A percentile compares a stretch with the other conserved stretches of the same genome.
Conservation (phyloP, 2,888 invertebrate species). For the Eumacrocentrus americanus region DNA sequence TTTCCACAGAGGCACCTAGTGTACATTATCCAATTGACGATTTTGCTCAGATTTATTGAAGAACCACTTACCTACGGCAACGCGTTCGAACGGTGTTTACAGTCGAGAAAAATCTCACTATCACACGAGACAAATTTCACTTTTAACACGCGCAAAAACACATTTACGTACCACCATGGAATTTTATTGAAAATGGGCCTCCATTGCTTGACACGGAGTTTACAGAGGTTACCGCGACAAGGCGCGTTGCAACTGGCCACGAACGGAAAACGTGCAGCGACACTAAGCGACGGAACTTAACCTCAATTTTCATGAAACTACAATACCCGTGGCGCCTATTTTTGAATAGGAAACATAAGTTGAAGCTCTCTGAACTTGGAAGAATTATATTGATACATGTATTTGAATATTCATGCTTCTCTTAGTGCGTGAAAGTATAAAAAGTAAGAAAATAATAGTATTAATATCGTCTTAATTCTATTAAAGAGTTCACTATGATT, state of each 20-base stretch:
- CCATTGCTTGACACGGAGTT: conserved; percentile 58
- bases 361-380: no score
- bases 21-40: conserved; percentile 6
- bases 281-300: no score
- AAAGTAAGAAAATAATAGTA: no score
- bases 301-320: conserved; percentile 5
- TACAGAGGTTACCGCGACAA: conserved; percentile 44
- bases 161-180: conserved; percentile 53
- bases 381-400: no score
- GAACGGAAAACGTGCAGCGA: neutral
- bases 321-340: no score
- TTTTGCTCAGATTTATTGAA: conserved; percentile 5
- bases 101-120: conserved; percentile 51
- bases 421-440: no score
- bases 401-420: no score
- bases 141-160: conserved; percentile 53
- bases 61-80: conserved; percentile 42
- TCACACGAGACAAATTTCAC: conserved; percentile 50
- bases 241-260: conserved; percentile 30
- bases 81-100: conserved; percentile 48
- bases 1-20: conserved; percentile 25
- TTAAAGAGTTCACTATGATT: no score
- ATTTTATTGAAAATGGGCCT: conserved; percentile 57
- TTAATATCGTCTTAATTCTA: no score
- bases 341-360: no score